Evolutionary conservation across 2,113 vertebrate species (phyloP).

Genomic region (Tauraco erythrolophus): DNA sequence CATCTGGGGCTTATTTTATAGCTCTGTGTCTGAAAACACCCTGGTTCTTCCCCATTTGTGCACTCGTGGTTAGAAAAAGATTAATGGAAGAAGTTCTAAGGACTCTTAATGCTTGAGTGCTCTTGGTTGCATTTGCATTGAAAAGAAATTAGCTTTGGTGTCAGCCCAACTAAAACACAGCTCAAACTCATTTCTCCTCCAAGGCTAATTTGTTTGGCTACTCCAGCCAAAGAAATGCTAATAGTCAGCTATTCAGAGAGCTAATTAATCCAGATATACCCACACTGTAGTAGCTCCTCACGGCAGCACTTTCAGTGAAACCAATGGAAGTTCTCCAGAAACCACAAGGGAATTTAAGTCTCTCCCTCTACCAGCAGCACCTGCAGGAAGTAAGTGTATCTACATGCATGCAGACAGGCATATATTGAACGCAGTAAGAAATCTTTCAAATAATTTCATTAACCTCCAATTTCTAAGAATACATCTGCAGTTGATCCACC

Average conservation of each 20-base stretch:
- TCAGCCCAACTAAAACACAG: neutral
- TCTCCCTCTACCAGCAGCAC: neutral
- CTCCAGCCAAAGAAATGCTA: neutral
- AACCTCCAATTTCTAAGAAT: neutral
- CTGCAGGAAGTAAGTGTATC: neutral
- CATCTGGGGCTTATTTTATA: neutral
- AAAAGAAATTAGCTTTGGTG: neutral
- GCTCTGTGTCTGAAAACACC: neutral
- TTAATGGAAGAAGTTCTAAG: neutral
- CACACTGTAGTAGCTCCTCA: neutral
- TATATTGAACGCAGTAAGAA: neutral
- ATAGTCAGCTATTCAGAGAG: neutral
- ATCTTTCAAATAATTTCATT: neutral
- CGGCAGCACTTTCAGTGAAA: neutral
- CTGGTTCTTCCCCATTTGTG: neutral
- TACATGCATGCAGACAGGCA: accelerated
- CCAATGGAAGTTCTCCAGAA: slow-evolving; percentile 1
- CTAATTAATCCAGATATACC: neutral
- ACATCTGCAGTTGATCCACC: neutral
- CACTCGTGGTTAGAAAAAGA: neutral
- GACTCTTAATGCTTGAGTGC: neutral
- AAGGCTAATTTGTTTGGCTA: neutral
- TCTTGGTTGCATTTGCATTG: neutral
- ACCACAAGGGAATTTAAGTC: neutral
- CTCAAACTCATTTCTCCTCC: neutral